These are phyloP conservation scores for Crotalus horridus DNA, from an alignment of 2,113 vertebrate species.

Conservation along the genomic window DNA sequence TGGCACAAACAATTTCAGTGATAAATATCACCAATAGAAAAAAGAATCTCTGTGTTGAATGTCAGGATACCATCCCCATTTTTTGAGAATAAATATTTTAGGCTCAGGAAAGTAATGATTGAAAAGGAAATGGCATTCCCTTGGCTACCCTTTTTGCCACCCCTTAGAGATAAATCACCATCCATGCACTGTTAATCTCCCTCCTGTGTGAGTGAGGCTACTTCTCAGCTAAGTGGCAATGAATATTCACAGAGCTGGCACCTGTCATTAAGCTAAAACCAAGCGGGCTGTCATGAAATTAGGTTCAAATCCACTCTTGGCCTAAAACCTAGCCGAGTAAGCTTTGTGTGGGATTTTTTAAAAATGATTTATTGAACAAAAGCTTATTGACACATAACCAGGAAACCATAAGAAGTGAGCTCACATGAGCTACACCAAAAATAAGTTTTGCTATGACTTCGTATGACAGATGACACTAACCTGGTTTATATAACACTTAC, in stretches of 20 bases:
- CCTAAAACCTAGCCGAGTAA: not conserved
- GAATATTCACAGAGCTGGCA: not conserved
- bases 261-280: not conserved
- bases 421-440: not conserved
- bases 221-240: not conserved
- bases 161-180: not conserved
- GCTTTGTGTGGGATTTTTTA: not conserved
- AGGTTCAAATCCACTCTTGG: not conserved
- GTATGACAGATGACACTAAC: not conserved
- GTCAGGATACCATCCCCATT: not conserved
- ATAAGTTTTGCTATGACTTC: not conserved
- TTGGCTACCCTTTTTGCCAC: not conserved
- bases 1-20: not conserved
- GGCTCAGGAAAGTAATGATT: constrained; percentile 1
- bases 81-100: not conserved
- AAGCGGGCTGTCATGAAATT: not conserved
- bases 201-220: not conserved
- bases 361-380: not conserved
- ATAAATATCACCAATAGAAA: not conserved
- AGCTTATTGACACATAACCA: not conserved
- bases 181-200: not conserved
- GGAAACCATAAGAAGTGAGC: not conserved
- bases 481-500: not conserved
- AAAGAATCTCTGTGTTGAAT: not conserved
- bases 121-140: not conserved